Conservation (phyloP, 2,888 invertebrate genomes). For the Zaprionus obscuricornis region DNA sequence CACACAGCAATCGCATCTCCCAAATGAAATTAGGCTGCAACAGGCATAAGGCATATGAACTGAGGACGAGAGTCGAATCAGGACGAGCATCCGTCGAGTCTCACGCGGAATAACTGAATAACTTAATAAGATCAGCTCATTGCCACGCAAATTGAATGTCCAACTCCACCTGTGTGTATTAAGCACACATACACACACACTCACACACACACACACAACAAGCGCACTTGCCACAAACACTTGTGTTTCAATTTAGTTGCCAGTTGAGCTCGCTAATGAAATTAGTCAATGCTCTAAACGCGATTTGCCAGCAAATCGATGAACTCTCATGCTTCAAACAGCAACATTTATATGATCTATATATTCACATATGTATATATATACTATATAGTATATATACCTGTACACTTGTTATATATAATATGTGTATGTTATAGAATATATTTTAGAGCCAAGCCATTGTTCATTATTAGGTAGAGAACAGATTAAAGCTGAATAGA, state of each 20-base stretch:
- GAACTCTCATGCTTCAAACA: too few relatives aligned
- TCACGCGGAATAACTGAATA: slow-evolving; percentile 15
- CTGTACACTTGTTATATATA: too few relatives aligned
- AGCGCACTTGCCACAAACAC: background rate
- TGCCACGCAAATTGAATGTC: slow-evolving; percentile 58
- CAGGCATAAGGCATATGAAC: background rate
- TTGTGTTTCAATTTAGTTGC: background rate
- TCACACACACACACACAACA: background rate
- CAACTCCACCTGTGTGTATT: slow-evolving; percentile 12
- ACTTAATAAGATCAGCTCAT: slow-evolving; percentile 54
- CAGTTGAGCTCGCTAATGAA: background rate
- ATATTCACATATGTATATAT: too few relatives aligned
- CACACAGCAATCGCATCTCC: slow-evolving; percentile 18
- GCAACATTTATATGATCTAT: too few relatives aligned
- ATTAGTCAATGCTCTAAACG: background rate
- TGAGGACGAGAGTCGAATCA: too few relatives aligned
- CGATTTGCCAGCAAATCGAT: background rate
- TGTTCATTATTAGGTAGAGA: too few relatives aligned
- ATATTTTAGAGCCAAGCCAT: too few relatives aligned
- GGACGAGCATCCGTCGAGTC: too few relatives aligned
- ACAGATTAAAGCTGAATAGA: too few relatives aligned
- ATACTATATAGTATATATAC: too few relatives aligned
- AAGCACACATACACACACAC: slow-evolving; percentile 3
- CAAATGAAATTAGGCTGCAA: slow-evolving; percentile 58
- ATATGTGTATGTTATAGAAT: too few relatives aligned